These are phyloP conservation scores for Catostylus mosaicus DNA, from an alignment of 30 jellyfish, hydroid and myxozoan species.

Conservation along the genomic window DNA sequence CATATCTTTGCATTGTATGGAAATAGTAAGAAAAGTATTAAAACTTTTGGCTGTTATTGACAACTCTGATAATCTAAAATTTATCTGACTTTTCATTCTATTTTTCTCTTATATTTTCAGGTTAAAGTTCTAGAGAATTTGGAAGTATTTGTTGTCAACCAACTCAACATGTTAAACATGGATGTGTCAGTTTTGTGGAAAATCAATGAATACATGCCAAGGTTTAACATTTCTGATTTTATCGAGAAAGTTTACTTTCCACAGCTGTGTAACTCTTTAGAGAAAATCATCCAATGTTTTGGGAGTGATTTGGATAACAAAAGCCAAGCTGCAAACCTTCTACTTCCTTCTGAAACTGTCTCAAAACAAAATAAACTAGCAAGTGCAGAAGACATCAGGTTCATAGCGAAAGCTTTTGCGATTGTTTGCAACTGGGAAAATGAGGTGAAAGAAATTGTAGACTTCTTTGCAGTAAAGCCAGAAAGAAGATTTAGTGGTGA, in stretches of 20 bases:
- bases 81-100: background rate
- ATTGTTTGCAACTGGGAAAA: conserved; percentile 65
- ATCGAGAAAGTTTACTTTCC: conserved; percentile 39
- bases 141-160: conserved; percentile 53
- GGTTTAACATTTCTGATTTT: conserved; percentile 16
- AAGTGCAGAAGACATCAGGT: conserved; percentile 32
- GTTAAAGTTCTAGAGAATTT: conserved; percentile 44
- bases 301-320: background rate
- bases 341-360: background rate
- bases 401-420: conserved; percentile 50
- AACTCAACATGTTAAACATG: conserved; percentile 59
- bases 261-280: background rate
- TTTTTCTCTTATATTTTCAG: background rate
- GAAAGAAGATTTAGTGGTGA: conserved; percentile 39
- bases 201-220: conserved; percentile 50
- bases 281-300: conserved; percentile 9
- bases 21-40: no score
- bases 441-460: conserved; percentile 45
- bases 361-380: background rate
- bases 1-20: no score
- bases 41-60: no score
- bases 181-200: conserved; percentile 58
- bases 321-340: background rate
- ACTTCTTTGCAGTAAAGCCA: conserved; percentile 38
- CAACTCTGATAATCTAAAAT: no score